Evolutionary conservation across 2,888 invertebrate genomes (phyloP), one percentile per base, ranked within the genome.

Genomic region (Apocheima hispidaria): DNA sequence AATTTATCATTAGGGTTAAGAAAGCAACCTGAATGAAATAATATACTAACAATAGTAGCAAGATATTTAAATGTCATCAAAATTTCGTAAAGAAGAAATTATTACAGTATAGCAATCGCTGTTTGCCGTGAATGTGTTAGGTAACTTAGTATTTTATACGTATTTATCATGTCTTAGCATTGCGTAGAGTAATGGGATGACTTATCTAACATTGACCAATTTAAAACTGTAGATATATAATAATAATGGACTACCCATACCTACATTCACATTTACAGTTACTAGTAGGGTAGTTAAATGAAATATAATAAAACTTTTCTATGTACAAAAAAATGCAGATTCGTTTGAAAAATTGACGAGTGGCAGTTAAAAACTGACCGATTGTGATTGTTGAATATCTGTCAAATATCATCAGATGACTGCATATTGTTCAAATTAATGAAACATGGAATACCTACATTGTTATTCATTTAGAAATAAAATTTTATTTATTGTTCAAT

Each of bases 1-100:
- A 56, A 63, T 64, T 64, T 56, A 60, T 64, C 60, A 57, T 56
- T 33, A 44, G 38, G 56, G 43, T 43, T 55, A 48, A 60, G 60
- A 49, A 49, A 38, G 14, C 36, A 35, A 35, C 53, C 9, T 12
- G 18, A 48, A 50, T 35, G 23, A 60, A 60, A n/a, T n/a, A n/a
- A n/a, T n/a, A n/a, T n/a, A n/a, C n/a, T n/a, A n/a, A 41, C 60
- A 54, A 54, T 51, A 59, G 44, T 38, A 58, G 21, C 23, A 18
- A 21, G 40, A 38, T 60, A 28, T 49, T 54, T 36, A 54, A 33
- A 51, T 20, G 16, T 10, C 4, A 12, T 23, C 16, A 38, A 36
- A 12, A 10, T 16, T 30, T 30, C n/a, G 12, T 30, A 14, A 30
- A 18, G 1, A 33, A 40, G 21, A 12, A 40, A 16, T 16, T 36